Evolutionary conservation across 2,888 invertebrate species (phyloP), one percentile per base, ranked within the genome.

Genomic region (Encarsia formosa): DNA sequence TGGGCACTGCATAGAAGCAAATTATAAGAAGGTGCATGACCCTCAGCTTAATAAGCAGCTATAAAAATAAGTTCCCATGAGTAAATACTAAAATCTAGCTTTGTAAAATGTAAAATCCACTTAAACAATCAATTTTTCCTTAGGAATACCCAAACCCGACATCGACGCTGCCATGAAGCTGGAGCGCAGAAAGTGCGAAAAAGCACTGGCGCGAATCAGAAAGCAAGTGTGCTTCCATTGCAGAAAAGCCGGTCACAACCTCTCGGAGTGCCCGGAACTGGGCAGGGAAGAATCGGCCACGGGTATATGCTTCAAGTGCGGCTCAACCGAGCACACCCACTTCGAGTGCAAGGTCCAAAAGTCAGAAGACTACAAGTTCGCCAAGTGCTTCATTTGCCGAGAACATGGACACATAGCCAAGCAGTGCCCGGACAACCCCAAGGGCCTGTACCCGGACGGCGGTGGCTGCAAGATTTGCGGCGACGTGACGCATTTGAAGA

Each of bases 261-360:
- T 92, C 26, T 84, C 88, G 0, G 87, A 91, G 56, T 93, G 93
- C 75, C 91, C 91, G 0, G 81, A 86, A 42, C 65, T 85, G 13
- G 79, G 77, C 59, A 77, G 78, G 8, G 79, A 79, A 61, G 78
- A 79, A 65, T 69, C 75, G 0, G 79, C 77, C 5, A 81, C 81
- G 42, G 88, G 88, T 6, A 82, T 91, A 41, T 92, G 92, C 66
- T 92, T 88, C 67, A 91, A 91, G 72, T 93, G 93, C 74, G 93
- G 93, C 1, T 91, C 91, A 0, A 88, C 88, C 4, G 92, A 92
- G 69, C 93, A 93, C 67, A 83, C 82, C 11, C 84, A 86, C 64
- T 83, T 83, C 67, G 82, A 86, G 65, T 88, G 88, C 63, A 84
- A 82, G 76, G 85, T 86, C 1, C 80, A 80, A 29, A 80, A 76